Evolutionary conservation across 2,888 invertebrate species (phyloP), one percentile per base, ranked within the genome.

Genomic region (Pristionchus japonicus): DNA sequence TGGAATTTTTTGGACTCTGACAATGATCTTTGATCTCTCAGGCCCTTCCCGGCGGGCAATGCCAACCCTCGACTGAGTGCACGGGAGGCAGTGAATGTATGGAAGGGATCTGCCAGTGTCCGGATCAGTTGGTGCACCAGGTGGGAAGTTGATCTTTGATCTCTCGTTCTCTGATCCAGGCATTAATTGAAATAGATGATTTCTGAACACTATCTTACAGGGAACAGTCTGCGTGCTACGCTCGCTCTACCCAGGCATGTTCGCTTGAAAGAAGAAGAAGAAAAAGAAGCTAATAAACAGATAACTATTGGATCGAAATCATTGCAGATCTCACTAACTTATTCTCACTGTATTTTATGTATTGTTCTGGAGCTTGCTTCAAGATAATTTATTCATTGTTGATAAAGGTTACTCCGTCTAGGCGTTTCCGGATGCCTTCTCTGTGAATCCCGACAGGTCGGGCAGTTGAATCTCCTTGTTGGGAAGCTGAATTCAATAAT

Each of bases 181-280:
- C n/a, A n/a, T n/a, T n/a, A n/a, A n/a, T n/a, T n/a, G n/a, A n/a
- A n/a, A n/a, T n/a, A n/a, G n/a, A n/a, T n/a, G n/a, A n/a, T n/a
- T n/a, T n/a, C n/a, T n/a, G n/a, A n/a, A n/a, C n/a, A n/a, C n/a
- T n/a, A n/a, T 11, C 6, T 82, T 49, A 13, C 82, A 82, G 82
- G 82, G 82, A 52, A 82, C 82, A 17, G 82, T 82, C 17, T 82
- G 82, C 52, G 82, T 82, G 3, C 82, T 82, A 11, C 82, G 82
- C 3, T 17, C 49, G 49, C 82, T 52, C 49, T 82, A 82, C 52
- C 49, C 49, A 23, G 82, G 49, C 3, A 31, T 82, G 82, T 82
- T 49, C 52, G 20, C 27, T 40, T 77, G 31, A 67, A 3, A 67
- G 15, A 67, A 4, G 77, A 11, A 77, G 77, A 77, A 20, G 43